A percentile compares a stretch with the other conserved stretches of the same genome.
phyloP scores from a whole-genome alignment of 2,797 vertebrate species.

The Zalophus californianus region DNA sequence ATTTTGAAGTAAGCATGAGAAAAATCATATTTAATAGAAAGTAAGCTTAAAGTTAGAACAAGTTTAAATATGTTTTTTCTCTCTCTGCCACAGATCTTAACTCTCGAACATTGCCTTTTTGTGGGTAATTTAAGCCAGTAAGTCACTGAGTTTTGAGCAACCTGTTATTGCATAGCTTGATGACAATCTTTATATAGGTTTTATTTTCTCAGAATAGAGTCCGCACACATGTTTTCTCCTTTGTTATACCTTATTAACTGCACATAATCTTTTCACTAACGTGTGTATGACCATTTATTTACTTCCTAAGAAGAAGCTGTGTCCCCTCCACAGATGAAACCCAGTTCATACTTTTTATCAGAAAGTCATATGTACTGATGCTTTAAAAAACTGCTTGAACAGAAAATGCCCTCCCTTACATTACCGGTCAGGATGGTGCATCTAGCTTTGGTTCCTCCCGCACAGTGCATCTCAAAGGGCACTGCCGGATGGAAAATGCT shows the following conservation, averaged over 20 bases:
- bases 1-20: not conserved
- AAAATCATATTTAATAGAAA: not conserved
- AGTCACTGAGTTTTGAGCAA: not conserved
- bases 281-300: not conserved
- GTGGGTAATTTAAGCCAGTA: not conserved
- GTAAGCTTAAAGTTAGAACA: not conserved
- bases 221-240: not conserved
- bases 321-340: not conserved
- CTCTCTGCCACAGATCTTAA: not conserved
- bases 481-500: not conserved
- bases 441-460: not conserved
- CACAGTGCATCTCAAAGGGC: slow-evolving; percentile 19
- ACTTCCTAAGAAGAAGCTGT: not conserved
- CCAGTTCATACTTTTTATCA: not conserved
- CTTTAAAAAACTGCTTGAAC: not conserved
- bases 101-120: not conserved
- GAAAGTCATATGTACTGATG: not conserved
- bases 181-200: not conserved
- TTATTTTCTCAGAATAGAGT: not conserved
- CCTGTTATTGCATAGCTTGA: not conserved
- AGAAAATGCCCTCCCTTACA: slow-evolving; percentile 40
- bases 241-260: not conserved
- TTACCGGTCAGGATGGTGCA: not conserved
- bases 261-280: not conserved
- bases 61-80: not conserved